A percentile compares a stretch with the other conserved stretches of the same genome.
Conservation (phyloP, 2,888 invertebrate genomes). For the Neoitamus cyanurus region DNA sequence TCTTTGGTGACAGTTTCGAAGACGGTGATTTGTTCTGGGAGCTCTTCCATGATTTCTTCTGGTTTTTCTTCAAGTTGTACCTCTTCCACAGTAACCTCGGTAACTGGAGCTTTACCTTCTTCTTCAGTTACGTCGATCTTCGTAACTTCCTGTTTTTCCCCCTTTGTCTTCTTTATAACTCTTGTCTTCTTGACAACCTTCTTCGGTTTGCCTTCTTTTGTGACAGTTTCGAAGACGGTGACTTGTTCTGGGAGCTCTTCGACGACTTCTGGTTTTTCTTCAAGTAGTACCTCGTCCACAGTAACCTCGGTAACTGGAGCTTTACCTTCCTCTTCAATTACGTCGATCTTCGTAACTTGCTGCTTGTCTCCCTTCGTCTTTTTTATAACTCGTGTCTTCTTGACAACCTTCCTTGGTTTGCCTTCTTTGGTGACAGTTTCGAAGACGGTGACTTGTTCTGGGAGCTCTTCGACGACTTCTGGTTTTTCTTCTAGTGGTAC, state of each 20-base stretch:
- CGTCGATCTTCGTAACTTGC: constrained; percentile 61
- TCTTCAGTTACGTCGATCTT: constrained; percentile 64
- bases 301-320: constrained; percentile 58
- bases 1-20: constrained; percentile 45
- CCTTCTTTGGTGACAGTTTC: constrained; percentile 60
- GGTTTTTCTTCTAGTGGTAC: constrained; percentile 53
- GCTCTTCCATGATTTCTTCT: constrained; percentile 47
- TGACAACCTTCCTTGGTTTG: constrained; percentile 57
- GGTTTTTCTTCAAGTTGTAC: constrained; percentile 54
- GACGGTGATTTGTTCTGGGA: constrained; percentile 51
- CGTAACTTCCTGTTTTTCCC: constrained; percentile 62
- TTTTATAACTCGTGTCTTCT: constrained; percentile 62
- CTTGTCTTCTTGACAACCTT: constrained; percentile 61
- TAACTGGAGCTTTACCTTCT: constrained; percentile 64
- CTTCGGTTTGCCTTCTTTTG: constrained; percentile 56
- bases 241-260: constrained; percentile 53
- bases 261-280: constrained; percentile 54
- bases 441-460: constrained; percentile 60
- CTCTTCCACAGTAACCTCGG: constrained; percentile 56
- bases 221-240: constrained; percentile 54
- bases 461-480: constrained; percentile 52
- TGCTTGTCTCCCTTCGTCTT: constrained; percentile 61
- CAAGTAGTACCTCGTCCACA: constrained; percentile 53
- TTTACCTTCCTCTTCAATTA: constrained; percentile 55
- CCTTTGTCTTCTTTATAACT: constrained; percentile 61